Evolutionary conservation across 2,888 invertebrate species (phyloP).

Genomic region (Punctoribates punctum): DNA sequence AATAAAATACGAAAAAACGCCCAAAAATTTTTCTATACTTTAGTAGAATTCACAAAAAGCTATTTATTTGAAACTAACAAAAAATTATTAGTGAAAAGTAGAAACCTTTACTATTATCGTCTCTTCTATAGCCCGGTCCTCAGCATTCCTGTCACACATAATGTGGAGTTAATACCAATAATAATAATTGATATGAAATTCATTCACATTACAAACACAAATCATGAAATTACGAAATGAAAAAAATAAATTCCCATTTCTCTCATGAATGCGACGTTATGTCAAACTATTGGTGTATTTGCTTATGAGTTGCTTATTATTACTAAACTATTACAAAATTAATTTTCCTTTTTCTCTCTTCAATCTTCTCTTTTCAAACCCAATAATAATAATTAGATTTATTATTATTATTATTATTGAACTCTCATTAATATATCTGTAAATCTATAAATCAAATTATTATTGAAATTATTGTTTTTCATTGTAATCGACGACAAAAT

Average conservation of each 20-base stretch:
- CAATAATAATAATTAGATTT: conserved; percentile 8
- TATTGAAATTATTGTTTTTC: background rate
- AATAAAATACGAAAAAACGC: background rate
- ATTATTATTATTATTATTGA: conserved; percentile 2
- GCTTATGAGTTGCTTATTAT: conserved; percentile 3
- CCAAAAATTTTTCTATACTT: conserved; percentile 19
- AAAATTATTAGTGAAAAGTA: background rate
- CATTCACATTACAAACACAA: conserved; percentile 5
- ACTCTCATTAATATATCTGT: background rate
- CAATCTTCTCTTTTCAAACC: background rate
- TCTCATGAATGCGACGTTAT: background rate
- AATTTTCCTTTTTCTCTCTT: background rate
- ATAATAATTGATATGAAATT: conserved; percentile 30
- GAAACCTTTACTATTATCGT: background rate
- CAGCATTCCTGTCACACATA: conserved; percentile 26
- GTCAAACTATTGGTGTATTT: conserved; percentile 17
- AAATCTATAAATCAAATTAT: conserved; percentile 12
- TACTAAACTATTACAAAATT: background rate
- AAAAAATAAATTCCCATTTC: conserved; percentile 5
- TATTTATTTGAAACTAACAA: background rate
- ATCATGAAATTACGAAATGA: conserved; percentile 14
- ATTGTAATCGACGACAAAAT: conserved; percentile 1
- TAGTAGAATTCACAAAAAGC: conserved; percentile 13
- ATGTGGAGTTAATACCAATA: conserved; percentile 3
- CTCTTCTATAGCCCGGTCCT: background rate